A percentile compares a stretch with the other conserved stretches of the same genome.
Evolutionary conservation across 2,888 invertebrate genomes (phyloP).

Genomic region (Plebejus argus): DNA sequence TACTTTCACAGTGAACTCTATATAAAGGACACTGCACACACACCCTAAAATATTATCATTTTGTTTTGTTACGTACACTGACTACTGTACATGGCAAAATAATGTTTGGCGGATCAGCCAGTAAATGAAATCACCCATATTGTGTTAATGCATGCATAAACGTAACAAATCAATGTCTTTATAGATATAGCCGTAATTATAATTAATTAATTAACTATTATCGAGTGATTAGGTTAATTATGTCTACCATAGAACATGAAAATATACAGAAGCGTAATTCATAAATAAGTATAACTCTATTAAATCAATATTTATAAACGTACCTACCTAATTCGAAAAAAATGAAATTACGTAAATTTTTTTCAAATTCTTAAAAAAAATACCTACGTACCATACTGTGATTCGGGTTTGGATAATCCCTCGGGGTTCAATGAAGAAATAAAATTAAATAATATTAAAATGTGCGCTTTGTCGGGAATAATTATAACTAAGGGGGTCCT

Average conservation of each 20-base stretch:
- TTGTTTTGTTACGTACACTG: background rate
- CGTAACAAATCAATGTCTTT: slow-evolving; percentile 12
- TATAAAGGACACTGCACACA: too few relatives aligned
- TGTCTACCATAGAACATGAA: background rate
- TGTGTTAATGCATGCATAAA: background rate
- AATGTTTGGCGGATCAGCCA: background rate
- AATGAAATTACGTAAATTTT: too few relatives aligned
- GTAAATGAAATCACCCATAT: background rate
- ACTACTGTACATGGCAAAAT: background rate
- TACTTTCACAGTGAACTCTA: too few relatives aligned
- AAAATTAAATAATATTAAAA: too few relatives aligned
- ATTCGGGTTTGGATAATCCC: too few relatives aligned
- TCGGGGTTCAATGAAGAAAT: too few relatives aligned
- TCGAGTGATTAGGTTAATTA: background rate
- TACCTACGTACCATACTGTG: too few relatives aligned
- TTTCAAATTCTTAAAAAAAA: too few relatives aligned
- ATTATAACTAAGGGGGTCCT: too few relatives aligned
- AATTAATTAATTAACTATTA: background rate
- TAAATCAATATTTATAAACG: too few relatives aligned
- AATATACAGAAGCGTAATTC: background rate
- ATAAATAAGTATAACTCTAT: background rate
- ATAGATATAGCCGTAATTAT: background rate
- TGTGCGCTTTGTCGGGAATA: too few relatives aligned
- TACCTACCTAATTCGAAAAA: too few relatives aligned
- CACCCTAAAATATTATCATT: background rate